Base-by-base conservation (phyloP, 2,113 vertebrate species). In the Turnix velox region DNA sequence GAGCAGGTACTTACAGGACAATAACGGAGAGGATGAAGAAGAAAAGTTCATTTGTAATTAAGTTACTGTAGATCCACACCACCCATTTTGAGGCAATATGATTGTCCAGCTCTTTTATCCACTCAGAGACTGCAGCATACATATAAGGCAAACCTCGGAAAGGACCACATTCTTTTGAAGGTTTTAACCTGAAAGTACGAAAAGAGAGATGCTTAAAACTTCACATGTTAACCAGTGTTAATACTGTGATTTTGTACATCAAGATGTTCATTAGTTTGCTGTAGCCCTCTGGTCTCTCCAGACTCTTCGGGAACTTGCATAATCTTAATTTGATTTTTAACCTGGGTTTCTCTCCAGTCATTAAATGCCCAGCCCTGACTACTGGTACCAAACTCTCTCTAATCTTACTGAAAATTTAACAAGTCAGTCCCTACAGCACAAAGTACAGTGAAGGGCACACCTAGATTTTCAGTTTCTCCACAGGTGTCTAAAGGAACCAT, bases 101-200 rank as follows among this genome's bases (percentile, higher is more conserved):
- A 7, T 6, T 39, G 5, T 35, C 51, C 25, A 99, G 91, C 3
- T 18, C 40, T 5, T 73, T 33, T 7, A 99, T 97, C 99, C 99
- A 99, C 35, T 71, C 48, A 19, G 87, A 91, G 31, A 99, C 93
- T 42, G 97, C 97, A 43, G 97, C 88, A 59, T 98, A 99, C 85
- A 98, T 96, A 11, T 79, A 96, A 74, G 91, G 27, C 72, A 99
- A 97, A 7, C 98, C 98, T 91, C 96, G 97, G 84, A 99, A 99
- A 4, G 99, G 99, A 6, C 99, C 99, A 40, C 99, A 99, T 5
- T 45, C 45, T n/a, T 96, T 43, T 2, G 99, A 99, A 33, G 99
- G 99, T 10, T 96, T 98, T 92, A 98, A 84, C 7, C 99, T 99
- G 62, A 19, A 78, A 79, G 74, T 20, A 72, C 22, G 54, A 80